These are phyloP conservation scores for Glyptemys insculpta DNA, from an alignment of 2,797 vertebrate species.

Conservation along the genomic window DNA sequence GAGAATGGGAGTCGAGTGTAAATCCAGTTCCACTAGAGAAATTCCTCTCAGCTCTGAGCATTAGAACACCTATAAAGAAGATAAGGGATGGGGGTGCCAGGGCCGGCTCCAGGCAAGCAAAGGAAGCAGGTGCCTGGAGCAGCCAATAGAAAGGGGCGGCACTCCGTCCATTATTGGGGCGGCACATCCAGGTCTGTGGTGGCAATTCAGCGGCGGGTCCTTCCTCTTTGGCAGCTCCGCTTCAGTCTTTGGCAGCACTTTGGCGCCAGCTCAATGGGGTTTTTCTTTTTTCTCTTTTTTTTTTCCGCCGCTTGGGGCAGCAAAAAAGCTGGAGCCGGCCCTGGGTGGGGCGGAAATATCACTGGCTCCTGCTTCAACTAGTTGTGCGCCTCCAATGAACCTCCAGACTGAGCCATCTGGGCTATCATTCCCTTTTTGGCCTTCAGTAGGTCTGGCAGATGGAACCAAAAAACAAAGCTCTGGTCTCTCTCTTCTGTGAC, in stretches of 20 bases:
- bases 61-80: background rate
- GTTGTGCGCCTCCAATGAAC: background rate
- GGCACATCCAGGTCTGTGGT: too few relatives aligned
- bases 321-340: too few relatives aligned
- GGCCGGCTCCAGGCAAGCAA: too few relatives aligned
- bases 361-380: background rate
- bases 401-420: background rate
- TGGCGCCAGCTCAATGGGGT: too few relatives aligned
- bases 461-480: accelerated
- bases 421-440: background rate
- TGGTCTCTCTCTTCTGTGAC: background rate
- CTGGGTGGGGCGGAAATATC: background rate
- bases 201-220: too few relatives aligned
- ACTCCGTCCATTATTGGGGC: too few relatives aligned
- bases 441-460: background rate
- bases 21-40: background rate
- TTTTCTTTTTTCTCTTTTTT: too few relatives aligned
- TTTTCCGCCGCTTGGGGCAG: too few relatives aligned
- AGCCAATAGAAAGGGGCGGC: too few relatives aligned
- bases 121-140: too few relatives aligned
- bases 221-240: too few relatives aligned
- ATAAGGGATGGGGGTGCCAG: background rate
- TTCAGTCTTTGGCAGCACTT: too few relatives aligned
- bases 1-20: slow-evolving; percentile 30
- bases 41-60: background rate